phyloP scores from a whole-genome alignment of 2,797 vertebrate genomes.

The Semaprochilodus insignis region DNA sequence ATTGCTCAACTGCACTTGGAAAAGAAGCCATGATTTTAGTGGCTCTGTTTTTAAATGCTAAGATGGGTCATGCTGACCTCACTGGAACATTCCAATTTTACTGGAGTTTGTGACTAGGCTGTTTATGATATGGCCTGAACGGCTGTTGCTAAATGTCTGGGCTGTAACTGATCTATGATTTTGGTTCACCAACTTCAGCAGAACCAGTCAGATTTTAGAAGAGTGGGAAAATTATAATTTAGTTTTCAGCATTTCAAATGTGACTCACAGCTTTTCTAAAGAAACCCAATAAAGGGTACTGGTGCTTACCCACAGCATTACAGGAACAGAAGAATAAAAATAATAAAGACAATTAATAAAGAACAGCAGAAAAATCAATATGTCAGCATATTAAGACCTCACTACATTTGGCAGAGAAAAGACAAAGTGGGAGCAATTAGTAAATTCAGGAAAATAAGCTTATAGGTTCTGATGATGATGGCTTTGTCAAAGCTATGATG shows the following conservation, averaged over 20 bases:
- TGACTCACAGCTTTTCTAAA: too few relatives aligned
- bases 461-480: too few relatives aligned
- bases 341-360: too few relatives aligned
- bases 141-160: neutral
- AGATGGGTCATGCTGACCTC: neutral
- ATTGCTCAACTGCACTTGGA: neutral
- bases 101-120: neutral
- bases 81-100: neutral
- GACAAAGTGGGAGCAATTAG: too few relatives aligned
- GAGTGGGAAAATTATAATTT: neutral
- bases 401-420: too few relatives aligned
- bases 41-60: neutral
- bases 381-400: too few relatives aligned
- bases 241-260: neutral
- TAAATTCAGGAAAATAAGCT: too few relatives aligned
- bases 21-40: neutral
- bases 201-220: neutral
- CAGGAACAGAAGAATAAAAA: too few relatives aligned
- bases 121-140: neutral
- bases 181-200: neutral
- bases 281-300: too few relatives aligned
- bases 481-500: too few relatives aligned
- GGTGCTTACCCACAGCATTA: too few relatives aligned
- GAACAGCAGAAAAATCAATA: too few relatives aligned
- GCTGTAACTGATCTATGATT: neutral